A percentile compares a stretch with the other conserved stretches of the same genome.
Evolutionary conservation across 2,888 invertebrate genomes (phyloP).

Genomic region (Philaethria dido): DNA sequence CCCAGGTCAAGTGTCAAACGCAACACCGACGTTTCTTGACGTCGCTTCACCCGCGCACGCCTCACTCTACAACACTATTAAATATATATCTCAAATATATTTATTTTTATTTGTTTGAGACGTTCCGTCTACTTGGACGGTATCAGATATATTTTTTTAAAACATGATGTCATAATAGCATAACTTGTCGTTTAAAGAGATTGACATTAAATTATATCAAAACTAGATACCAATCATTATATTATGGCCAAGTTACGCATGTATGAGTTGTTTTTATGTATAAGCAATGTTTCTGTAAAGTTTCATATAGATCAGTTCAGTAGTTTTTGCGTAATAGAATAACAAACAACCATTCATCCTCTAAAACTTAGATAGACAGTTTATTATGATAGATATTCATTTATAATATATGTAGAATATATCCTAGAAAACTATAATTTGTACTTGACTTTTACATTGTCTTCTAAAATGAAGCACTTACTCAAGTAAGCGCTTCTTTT

Average conservation of each 20-base stretch:
- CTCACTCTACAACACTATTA: slow-evolving; percentile 25
- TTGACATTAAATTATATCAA: not conserved
- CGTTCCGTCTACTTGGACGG: not conserved
- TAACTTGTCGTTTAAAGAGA: not conserved
- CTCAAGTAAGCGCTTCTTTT: too few relatives aligned
- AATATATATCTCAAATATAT: slow-evolving; percentile 21
- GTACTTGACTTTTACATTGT: not conserved
- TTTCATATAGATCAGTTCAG: too few relatives aligned
- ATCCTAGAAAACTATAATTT: too few relatives aligned
- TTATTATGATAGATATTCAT: too few relatives aligned
- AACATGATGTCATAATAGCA: slow-evolving; percentile 9
- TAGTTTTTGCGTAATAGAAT: too few relatives aligned
- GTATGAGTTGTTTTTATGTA: too few relatives aligned
- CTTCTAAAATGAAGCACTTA: not conserved
- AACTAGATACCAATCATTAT: too few relatives aligned
- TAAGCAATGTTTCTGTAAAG: too few relatives aligned
- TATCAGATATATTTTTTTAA: slow-evolving; percentile 1
- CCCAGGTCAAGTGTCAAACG: slow-evolving; percentile 46
- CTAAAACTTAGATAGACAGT: too few relatives aligned
- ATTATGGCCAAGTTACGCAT: too few relatives aligned
- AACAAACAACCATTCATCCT: too few relatives aligned
- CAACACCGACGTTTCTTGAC: slow-evolving; percentile 40
- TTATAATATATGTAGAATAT: too few relatives aligned
- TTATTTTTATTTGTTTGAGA: slow-evolving; percentile 15
- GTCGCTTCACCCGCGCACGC: slow-evolving; percentile 36